These are phyloP conservation scores for Euclidia mi DNA, from an alignment of 2,888 invertebrate genomes.

Conservation along the genomic window DNA sequence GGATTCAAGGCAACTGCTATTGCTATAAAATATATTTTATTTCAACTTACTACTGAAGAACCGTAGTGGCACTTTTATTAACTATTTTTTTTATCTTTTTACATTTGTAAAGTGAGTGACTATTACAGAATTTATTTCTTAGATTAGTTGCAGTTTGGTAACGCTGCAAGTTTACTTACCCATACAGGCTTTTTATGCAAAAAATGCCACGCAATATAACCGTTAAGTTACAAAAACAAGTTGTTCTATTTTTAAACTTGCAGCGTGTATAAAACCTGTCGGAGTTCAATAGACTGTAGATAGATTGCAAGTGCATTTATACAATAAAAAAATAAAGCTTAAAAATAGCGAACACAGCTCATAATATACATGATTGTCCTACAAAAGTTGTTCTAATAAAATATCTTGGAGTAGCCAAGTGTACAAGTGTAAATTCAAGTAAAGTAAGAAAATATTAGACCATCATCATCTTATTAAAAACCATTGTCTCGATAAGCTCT, in stretches of 20 bases:
- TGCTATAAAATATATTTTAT: slow-evolving; percentile 38
- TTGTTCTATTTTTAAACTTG: not conserved
- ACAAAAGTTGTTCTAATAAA: not conserved
- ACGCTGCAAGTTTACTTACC: slow-evolving; percentile 19
- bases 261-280: slow-evolving; percentile 11
- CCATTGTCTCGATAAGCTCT: slow-evolving; percentile 18
- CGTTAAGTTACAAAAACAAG: too few species aligned
- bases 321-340: slow-evolving; percentile 44
- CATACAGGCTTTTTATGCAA: too few species aligned
- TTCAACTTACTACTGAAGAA: slow-evolving; percentile 24
- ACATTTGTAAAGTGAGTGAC: slow-evolving; percentile 22
- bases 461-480: slow-evolving; percentile 14
- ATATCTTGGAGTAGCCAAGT: slow-evolving; percentile 5
- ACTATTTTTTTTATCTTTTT: slow-evolving; percentile 14
- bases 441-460: slow-evolving; percentile 31
- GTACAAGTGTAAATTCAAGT: slow-evolving; percentile 13
- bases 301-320: slow-evolving; percentile 29
- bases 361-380: slow-evolving; percentile 28
- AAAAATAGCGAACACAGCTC: slow-evolving; percentile 38
- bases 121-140: slow-evolving; percentile 15
- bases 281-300: slow-evolving; percentile 6
- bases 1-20: slow-evolving; percentile 35
- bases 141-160: slow-evolving; percentile 11
- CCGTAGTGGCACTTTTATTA: slow-evolving; percentile 11
- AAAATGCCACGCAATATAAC: too few species aligned